Conservation (phyloP, 2,888 invertebrate genomes). For the Heliconius aoede region DNA sequence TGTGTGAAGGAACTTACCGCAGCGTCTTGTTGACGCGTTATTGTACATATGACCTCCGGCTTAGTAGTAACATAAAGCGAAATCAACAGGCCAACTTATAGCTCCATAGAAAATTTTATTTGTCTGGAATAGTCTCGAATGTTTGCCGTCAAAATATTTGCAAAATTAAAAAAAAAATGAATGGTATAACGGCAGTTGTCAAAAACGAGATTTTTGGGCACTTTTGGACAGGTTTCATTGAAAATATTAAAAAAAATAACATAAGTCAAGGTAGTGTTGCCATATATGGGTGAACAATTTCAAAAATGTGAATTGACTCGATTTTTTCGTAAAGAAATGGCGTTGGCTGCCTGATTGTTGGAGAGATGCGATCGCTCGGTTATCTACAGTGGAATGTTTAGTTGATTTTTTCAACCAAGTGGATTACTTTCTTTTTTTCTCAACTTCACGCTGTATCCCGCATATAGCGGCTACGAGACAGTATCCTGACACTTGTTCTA, state of each 20-base stretch:
- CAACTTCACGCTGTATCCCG: background rate
- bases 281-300: slow-evolving; percentile 16
- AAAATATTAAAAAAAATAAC: slow-evolving; percentile 17
- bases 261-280: slow-evolving; percentile 14
- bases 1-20: background rate
- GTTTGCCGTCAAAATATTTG: background rate
- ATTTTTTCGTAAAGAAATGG: slow-evolving; percentile 17
- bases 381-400: slow-evolving; percentile 2
- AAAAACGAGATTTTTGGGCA: slow-evolving; percentile 15
- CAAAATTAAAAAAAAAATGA: slow-evolving; percentile 1
- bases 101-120: background rate
- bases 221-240: slow-evolving; percentile 24
- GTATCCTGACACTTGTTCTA: background rate
- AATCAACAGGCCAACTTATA: too few species aligned
- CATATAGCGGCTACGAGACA: background rate
- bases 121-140: background rate
- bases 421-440: background rate
- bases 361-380: background rate
- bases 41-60: background rate
- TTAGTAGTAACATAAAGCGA: too few species aligned
- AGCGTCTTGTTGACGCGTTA: background rate
- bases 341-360: background rate
- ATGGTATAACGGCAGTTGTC: slow-evolving; percentile 13
- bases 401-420: background rate
- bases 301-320: slow-evolving; percentile 12